Evolutionary conservation across 1,140 invertebrate genomes (phyloP).

Genomic region (Grapholita molesta): DNA sequence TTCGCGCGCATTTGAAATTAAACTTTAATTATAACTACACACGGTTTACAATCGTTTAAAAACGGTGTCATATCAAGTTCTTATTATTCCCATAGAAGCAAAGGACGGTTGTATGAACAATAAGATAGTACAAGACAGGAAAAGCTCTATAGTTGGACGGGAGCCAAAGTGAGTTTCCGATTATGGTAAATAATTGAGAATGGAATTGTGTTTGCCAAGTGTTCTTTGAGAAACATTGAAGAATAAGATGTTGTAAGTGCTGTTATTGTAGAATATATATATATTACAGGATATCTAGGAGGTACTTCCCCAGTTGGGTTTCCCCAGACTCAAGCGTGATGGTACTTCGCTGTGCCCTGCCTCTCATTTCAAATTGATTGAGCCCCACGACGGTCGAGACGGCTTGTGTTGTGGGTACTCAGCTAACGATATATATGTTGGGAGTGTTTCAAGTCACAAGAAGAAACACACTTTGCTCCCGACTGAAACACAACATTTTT

Average conservation of each 20-base stretch:
- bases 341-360: too few species aligned
- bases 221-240: constrained; percentile 1
- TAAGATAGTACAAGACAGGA: constrained; percentile 35
- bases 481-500: too few species aligned
- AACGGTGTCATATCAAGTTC: not conserved
- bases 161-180: constrained; percentile 50
- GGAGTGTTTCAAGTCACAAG: too few species aligned
- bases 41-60: not conserved
- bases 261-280: too few species aligned
- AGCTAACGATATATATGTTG: too few species aligned
- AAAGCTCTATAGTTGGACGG: constrained; percentile 31
- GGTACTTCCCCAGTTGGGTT: too few species aligned
- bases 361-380: too few species aligned
- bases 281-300: too few species aligned
- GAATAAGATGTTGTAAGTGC: not conserved
- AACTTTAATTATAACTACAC: not conserved
- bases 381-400: too few species aligned
- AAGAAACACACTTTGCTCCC: too few species aligned
- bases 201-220: constrained; percentile 5
- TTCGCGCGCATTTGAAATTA: not conserved
- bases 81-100: not conserved
- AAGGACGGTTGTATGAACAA: not conserved
- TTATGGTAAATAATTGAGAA: constrained; percentile 41
- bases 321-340: too few species aligned
- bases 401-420: too few species aligned